Conservation (phyloP, 2,113 vertebrate genomes). For the Paramormyrops kingsleyae region DNA sequence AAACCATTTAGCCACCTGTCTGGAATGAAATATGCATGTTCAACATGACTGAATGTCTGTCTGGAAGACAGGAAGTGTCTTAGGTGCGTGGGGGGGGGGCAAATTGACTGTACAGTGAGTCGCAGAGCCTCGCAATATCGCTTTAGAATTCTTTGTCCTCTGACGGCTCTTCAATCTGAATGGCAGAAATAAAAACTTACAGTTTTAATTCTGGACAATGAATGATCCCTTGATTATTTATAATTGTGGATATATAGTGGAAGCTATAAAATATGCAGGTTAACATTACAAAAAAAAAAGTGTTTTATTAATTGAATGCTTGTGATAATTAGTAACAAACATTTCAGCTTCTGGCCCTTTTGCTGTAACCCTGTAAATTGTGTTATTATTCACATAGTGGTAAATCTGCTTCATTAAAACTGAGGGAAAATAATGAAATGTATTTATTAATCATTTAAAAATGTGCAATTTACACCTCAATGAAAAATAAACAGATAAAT, state of each 20-base stretch:
- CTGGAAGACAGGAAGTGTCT: not conserved
- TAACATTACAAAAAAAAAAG: not conserved
- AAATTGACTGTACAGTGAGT: not conserved
- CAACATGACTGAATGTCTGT: not conserved
- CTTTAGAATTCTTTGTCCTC: not conserved
- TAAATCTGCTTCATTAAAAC: not conserved
- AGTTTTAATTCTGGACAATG: not conserved
- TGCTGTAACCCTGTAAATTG: not conserved
- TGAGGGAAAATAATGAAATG: not conserved
- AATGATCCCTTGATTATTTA: not conserved
- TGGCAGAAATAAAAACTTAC: not conserved
- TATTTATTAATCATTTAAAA: not conserved
- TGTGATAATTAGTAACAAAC: not conserved
- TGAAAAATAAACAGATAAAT: not conserved
- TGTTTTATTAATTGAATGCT: not conserved
- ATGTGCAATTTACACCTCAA: not conserved
- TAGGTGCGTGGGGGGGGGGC: not conserved
- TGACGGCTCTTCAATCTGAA: not conserved
- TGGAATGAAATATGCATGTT: slow-evolving; percentile 3
- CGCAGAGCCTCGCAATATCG: not conserved
- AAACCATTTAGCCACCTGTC: not conserved
- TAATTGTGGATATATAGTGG: not conserved
- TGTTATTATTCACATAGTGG: not conserved
- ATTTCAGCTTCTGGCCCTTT: not conserved
- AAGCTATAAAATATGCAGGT: not conserved